A percentile compares a stretch with the other conserved stretches of the same genome.
These are phyloP conservation scores for Echeneis naucrates DNA, from an alignment of 2,797 vertebrate genomes.

Conservation along the genomic window DNA sequence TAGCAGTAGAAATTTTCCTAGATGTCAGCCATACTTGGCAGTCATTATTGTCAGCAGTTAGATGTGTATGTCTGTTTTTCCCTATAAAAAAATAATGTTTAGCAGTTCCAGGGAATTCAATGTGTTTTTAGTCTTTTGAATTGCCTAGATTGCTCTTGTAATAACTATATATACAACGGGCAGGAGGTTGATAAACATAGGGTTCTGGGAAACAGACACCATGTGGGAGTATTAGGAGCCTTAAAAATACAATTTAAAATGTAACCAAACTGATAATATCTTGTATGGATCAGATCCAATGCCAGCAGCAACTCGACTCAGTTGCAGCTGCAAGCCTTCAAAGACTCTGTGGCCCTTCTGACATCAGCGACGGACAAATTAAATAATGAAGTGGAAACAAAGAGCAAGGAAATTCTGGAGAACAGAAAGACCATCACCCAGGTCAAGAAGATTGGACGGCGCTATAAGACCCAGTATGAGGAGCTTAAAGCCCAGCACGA, in stretches of 20 bases:
- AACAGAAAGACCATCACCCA: constrained; percentile 96
- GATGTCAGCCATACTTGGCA: too few relatives aligned
- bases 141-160: neutral
- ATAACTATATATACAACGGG: neutral
- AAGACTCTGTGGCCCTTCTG: constrained; percentile 87
- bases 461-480: constrained; percentile 98
- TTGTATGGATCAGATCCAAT: constrained; percentile 82
- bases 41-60: too few relatives aligned
- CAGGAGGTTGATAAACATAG: neutral
- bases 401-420: constrained; percentile 91
- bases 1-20: too few relatives aligned
- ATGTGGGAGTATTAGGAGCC: neutral
- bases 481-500: constrained; percentile 96
- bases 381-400: constrained; percentile 91
- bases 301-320: constrained; percentile 89
- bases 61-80: too few relatives aligned
- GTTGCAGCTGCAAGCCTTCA: constrained; percentile 89
- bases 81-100: too few relatives aligned
- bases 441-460: constrained; percentile 97
- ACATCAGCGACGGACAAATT: constrained; percentile 88
- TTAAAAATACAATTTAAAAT: neutral
- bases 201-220: neutral
- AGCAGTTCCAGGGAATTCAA: too few relatives aligned
- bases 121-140: neutral
- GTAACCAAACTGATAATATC: neutral